Evolutionary conservation across 2,797 vertebrate genomes (phyloP), one percentile per base, ranked within the genome.

Genomic region (Gorsachius magnificus): DNA sequence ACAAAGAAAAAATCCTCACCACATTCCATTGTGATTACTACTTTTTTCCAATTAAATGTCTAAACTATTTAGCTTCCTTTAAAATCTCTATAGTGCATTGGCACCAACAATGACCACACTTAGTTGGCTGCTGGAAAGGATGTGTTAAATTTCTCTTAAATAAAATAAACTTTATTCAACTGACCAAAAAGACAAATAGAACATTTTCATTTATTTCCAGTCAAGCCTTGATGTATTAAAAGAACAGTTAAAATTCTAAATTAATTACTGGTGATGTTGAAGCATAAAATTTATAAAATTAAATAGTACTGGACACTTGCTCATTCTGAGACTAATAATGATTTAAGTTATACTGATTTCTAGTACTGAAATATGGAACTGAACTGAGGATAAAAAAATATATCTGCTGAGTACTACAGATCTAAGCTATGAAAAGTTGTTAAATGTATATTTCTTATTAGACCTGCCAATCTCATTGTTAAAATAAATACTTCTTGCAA

Each of bases 401-500:
- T 28, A 53, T 85, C 72, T 97, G 89, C 80, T 96, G 96, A 93
- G 58, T 79, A 38, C 45, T 91, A 93, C 25, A 96, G 92, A 95
- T 51, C 46, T 63, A 84, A 96, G 35, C 22, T 72, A 71, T 86
- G 41, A 68, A 61, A 95, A 91, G 17, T 83, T 88, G 38, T 45
- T 94, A 61, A 91, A 58, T 50, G 13, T 87, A 43, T 93, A 92
- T 91, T 97, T 96, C 41, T 82, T 90, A 91, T 78, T 77, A 71
- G 35, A 60, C 43, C 86, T 95, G 83, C 48, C 82, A 96, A 69
- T 96, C 78, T 95, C 83, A 86, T 78, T 94, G 53, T 92, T 96
- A 78, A 97, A 97, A 97, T 94, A 97, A 97, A 97, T 90, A 94
- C 22, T 95, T 69, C 70, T 93, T 95, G 31, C 46, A 90, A 81